These are phyloP conservation scores for Procambarus virginalis DNA, from an alignment of 1,140 invertebrate species.

Conservation along the genomic window DNA sequence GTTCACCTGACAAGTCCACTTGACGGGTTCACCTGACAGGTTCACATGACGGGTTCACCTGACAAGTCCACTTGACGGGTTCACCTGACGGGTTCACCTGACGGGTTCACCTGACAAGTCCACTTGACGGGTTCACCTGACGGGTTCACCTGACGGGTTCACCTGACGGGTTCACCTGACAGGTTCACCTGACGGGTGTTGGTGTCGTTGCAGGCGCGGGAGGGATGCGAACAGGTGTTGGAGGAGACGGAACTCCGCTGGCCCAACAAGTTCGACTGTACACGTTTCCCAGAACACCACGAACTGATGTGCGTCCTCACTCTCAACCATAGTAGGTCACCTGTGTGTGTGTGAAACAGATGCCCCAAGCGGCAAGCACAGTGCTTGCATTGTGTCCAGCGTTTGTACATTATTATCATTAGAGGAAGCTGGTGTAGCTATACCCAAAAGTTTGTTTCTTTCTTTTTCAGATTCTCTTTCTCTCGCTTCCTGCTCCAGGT, in stretches of 20 bases:
- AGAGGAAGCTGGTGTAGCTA: conserved; percentile 62
- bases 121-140: too few relatives aligned
- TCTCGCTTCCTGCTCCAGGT: conserved; percentile 94
- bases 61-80: too few relatives aligned
- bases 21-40: too few relatives aligned
- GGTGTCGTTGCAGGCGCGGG: conserved; percentile 2
- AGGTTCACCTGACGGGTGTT: too few relatives aligned
- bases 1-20: too few relatives aligned
- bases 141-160: too few relatives aligned
- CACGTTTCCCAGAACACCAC: conserved; percentile 50
- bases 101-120: too few relatives aligned
- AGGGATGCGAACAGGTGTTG: conserved; percentile 35
- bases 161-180: too few relatives aligned
- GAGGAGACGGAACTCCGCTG: not conserved
- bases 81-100: too few relatives aligned
- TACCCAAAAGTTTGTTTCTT: conserved; percentile 75
- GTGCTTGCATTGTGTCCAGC: too few relatives aligned
- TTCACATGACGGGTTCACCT: too few relatives aligned
- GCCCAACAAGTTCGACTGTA: conserved; percentile 57
- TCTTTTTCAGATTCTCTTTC: conserved; percentile 86
- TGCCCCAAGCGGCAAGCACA: not conserved
- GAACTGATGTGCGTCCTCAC: conserved; percentile 53
- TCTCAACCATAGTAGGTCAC: conserved; percentile 29
- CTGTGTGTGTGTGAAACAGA: not conserved
- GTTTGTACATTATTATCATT: conserved; percentile 61